Evolutionary conservation across 2,888 invertebrate species (phyloP).

Genomic region (Volucella inflata): DNA sequence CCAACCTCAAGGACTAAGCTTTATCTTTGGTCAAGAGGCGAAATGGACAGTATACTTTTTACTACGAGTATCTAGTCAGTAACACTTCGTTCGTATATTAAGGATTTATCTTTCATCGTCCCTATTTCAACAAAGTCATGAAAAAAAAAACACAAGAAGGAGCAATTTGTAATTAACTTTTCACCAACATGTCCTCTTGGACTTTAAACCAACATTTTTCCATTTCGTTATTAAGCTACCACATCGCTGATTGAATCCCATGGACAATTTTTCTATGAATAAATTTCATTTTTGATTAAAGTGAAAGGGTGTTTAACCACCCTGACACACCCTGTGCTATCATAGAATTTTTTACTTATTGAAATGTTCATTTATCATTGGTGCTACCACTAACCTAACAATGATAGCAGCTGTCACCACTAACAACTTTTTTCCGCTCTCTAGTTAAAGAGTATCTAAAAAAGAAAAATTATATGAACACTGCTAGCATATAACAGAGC

Average conservation of each 20-base stretch:
- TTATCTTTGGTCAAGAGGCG: too few relatives aligned
- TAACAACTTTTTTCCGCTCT: slow-evolving; percentile 22
- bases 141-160: background rate
- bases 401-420: slow-evolving; percentile 36
- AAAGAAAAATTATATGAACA: slow-evolving; percentile 34
- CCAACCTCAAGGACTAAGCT: too few relatives aligned
- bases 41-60: too few relatives aligned
- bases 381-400: background rate
- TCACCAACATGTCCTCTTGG: background rate
- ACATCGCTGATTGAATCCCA: slow-evolving; percentile 15
- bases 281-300: background rate
- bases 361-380: slow-evolving; percentile 11
- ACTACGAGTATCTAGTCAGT: too few relatives aligned
- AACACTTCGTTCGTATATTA: too few relatives aligned
- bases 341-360: background rate
- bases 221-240: slow-evolving; percentile 24
- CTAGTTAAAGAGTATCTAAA: slow-evolving; percentile 19
- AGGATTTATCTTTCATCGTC: too few relatives aligned
- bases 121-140: too few relatives aligned
- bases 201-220: slow-evolving; percentile 10
- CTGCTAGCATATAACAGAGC: slow-evolving; percentile 2
- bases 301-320: background rate
- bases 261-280: slow-evolving; percentile 7
- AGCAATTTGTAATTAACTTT: slow-evolving; percentile 21
- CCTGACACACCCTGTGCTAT: background rate